Conservation (phyloP, 2,888 invertebrate species). For the Sialis lutaria region DNA sequence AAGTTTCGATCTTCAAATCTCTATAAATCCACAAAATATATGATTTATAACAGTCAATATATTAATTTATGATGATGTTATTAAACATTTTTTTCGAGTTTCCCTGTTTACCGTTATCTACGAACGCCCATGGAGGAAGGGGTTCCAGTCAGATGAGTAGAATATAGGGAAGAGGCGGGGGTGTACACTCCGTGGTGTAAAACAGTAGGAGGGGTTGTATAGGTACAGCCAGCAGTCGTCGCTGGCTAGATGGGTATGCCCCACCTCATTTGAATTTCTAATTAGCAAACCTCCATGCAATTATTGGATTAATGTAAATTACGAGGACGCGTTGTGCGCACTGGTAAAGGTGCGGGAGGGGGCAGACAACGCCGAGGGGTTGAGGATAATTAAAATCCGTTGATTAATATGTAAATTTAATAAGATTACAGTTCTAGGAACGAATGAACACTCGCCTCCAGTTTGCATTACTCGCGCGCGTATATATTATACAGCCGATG, state of each 20-base stretch:
- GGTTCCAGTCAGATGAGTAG: neutral
- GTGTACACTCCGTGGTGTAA: constrained; percentile 10
- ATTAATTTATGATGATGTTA: too few species aligned
- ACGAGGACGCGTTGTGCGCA: constrained; percentile 51
- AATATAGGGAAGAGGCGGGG: constrained; percentile 14
- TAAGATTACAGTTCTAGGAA: constrained; percentile 92
- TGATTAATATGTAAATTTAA: constrained; percentile 98
- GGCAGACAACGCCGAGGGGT: constrained; percentile 23
- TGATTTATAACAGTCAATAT: too few species aligned
- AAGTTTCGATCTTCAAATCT: too few species aligned
- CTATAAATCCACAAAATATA: too few species aligned
- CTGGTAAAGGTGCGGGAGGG: constrained; percentile 13
- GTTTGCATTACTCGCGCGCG: constrained; percentile 3
- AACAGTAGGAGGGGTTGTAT: constrained; percentile 12
- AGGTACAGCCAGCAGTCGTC: constrained; percentile 23
- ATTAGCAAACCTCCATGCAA: constrained; percentile 84
- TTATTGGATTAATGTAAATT: constrained; percentile 88
- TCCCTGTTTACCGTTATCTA: too few species aligned
- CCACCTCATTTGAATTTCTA: constrained; percentile 83
- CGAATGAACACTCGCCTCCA: constrained; percentile 31
- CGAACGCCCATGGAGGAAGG: too few species aligned
- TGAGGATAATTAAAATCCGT: constrained; percentile 93
- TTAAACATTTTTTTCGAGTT: too few species aligned
- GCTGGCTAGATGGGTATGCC: constrained; percentile 37
- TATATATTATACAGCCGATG: too few species aligned